A percentile compares a stretch with the other conserved stretches of the same genome.
Conservation (phyloP, 2,113 vertebrate genomes). For the Acanthochromis polyacanthus region DNA sequence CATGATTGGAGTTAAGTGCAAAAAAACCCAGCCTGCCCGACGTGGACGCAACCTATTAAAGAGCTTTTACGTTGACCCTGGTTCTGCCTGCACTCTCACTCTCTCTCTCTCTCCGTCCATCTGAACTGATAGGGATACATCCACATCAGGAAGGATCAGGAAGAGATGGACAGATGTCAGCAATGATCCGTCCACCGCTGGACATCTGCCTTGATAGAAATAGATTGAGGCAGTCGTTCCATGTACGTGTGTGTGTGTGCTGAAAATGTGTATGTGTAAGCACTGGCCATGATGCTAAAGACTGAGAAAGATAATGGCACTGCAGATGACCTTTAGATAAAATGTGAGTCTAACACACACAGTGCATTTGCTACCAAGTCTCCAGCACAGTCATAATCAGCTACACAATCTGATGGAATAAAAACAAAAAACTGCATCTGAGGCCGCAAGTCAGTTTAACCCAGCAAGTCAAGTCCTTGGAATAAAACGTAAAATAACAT, state of each 20-base stretch:
- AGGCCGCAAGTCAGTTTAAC: constrained; percentile 45
- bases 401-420: constrained; percentile 13
- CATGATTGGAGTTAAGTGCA: constrained; percentile 77
- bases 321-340: constrained; percentile 69
- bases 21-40: constrained; percentile 42
- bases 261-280: constrained; percentile 24
- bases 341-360: constrained; percentile 47
- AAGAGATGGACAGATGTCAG: constrained; percentile 82
- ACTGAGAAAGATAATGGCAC: constrained; percentile 63
- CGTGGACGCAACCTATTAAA: constrained; percentile 75
- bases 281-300: constrained; percentile 49
- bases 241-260: constrained; percentile 29
- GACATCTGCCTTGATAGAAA: constrained; percentile 77
- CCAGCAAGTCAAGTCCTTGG: constrained; percentile 40
- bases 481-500: constrained; percentile 47
- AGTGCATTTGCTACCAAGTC: constrained; percentile 41
- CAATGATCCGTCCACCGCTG: constrained; percentile 76
- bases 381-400: constrained; percentile 47
- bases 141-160: constrained; percentile 76
- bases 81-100: constrained; percentile 18
- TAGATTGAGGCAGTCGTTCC: constrained; percentile 58
- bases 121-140: constrained; percentile 63
- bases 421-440: neutral
- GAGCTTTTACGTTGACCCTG: constrained; percentile 70
- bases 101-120: constrained; percentile 39